Evolutionary conservation across 2,888 invertebrate genomes (phyloP).

Genomic region (Pyrgus malvae): DNA sequence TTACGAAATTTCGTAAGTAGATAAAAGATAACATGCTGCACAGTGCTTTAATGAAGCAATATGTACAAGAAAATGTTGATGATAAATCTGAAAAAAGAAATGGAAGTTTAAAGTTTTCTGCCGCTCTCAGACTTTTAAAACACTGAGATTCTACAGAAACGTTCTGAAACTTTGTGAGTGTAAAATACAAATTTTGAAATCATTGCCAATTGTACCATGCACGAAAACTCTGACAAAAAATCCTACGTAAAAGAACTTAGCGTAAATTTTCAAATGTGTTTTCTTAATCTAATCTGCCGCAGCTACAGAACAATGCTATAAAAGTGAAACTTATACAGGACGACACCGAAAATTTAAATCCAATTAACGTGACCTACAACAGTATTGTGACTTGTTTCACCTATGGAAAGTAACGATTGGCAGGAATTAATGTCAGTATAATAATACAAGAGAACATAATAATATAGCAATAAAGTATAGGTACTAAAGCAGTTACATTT

Average conservation of each 20-base stretch:
- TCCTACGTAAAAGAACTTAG: conserved; percentile 10
- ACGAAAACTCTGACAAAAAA: conserved; percentile 3
- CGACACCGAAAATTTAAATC: conserved; percentile 57
- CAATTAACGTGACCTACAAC: conserved; percentile 48
- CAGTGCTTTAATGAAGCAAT: conserved; percentile 11
- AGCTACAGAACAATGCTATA: conserved; percentile 30
- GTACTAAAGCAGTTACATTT: no score
- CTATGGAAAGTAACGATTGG: conserved; percentile 3
- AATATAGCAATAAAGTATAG: background rate
- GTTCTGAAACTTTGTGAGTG: conserved; percentile 3
- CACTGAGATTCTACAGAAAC: background rate
- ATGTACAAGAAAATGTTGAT: conserved; percentile 2
- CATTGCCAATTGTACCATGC: conserved; percentile 25
- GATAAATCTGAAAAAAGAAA: background rate
- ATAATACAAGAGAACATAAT: no score
- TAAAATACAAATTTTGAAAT: conserved; percentile 20
- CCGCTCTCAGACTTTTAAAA: background rate
- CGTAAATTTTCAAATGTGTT: background rate
- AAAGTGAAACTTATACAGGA: conserved; percentile 33
- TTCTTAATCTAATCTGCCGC: conserved; percentile 3
- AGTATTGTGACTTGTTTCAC: conserved; percentile 28
- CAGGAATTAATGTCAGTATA: no score
- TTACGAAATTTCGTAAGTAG: background rate
- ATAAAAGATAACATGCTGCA: conserved; percentile 5
- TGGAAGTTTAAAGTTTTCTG: background rate